Conservation (phyloP, 2,113 vertebrate genomes). For the Alces alces region DNA sequence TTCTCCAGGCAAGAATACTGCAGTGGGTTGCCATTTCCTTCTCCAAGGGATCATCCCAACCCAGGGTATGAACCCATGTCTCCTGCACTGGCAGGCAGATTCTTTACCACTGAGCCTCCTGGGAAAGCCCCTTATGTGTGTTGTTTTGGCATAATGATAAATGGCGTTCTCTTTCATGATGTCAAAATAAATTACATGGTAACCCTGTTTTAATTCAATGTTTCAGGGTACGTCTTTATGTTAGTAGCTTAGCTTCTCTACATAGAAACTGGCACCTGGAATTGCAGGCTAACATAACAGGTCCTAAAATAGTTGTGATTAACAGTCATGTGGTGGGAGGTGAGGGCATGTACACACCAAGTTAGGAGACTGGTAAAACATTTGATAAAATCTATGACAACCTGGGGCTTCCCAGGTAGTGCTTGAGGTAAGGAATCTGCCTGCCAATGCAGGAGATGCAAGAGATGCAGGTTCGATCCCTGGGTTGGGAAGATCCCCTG, state of each 20-base stretch:
- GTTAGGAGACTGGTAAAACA: not conserved
- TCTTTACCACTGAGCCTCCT: not conserved
- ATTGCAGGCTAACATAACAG: not conserved
- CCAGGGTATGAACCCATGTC: not conserved
- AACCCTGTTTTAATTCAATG: not conserved
- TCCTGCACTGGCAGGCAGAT: not conserved
- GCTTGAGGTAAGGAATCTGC: not conserved
- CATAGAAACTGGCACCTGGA: not conserved
- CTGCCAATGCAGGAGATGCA: not conserved
- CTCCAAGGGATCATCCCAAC: not conserved
- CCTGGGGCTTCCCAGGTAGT: not conserved
- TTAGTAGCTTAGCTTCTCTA: not conserved
- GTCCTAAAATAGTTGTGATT: not conserved
- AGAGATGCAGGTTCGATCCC: not conserved
- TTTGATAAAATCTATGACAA: not conserved
- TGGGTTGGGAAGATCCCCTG: not conserved
- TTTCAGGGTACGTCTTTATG: not conserved
- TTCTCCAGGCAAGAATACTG: not conserved
- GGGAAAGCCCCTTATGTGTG: not conserved
- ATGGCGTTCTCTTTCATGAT: not conserved
- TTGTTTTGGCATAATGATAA: not conserved
- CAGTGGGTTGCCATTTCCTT: not conserved
- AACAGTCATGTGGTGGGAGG: not conserved
- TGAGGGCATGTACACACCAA: not conserved
- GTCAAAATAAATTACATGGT: not conserved